phyloP scores from a whole-genome alignment of 1,140 invertebrate species.

The Acromyrmex echinatior region DNA sequence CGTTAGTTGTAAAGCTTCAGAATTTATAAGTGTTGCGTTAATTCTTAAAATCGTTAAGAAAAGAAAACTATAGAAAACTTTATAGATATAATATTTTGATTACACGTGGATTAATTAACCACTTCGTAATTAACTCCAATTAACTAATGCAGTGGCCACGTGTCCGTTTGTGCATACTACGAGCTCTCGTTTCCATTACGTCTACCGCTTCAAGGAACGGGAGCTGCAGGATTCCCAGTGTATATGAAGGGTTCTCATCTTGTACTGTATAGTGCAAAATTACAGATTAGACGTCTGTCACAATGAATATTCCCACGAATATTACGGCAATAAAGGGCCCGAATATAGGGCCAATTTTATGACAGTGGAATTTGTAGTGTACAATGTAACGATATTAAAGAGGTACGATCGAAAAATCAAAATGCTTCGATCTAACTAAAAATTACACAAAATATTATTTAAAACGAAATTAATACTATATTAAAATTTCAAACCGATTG shows the following conservation, averaged over 20 bases:
- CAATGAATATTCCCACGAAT: slow-evolving; percentile 41
- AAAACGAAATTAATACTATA: no score
- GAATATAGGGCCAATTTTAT: background rate
- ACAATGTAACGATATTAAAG: background rate
- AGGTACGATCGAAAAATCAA: no score
- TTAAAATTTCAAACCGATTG: no score
- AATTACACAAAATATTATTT: no score
- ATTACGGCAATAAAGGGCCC: slow-evolving; percentile 4
- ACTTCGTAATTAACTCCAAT: slow-evolving; percentile 21
- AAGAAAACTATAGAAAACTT: background rate
- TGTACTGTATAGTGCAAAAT: slow-evolving; percentile 1
- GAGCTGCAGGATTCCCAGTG: slow-evolving; percentile 17
- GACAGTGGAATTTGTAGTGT: background rate
- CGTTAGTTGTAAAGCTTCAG: background rate
- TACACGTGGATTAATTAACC: slow-evolving; percentile 16
- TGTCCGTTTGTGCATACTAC: slow-evolving; percentile 14
- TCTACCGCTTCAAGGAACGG: slow-evolving; percentile 43
- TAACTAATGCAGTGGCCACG: slow-evolving; percentile 27
- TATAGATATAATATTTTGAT: background rate
- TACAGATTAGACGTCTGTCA: slow-evolving; percentile 57
- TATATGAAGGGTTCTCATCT: slow-evolving; percentile 32
- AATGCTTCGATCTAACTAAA: no score
- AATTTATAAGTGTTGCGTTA: background rate
- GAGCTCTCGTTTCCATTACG: slow-evolving; percentile 17
- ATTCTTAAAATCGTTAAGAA: background rate